Evolutionary conservation across 2,888 invertebrate species (phyloP).

Genomic region (Pristionchus japonicus): DNA sequence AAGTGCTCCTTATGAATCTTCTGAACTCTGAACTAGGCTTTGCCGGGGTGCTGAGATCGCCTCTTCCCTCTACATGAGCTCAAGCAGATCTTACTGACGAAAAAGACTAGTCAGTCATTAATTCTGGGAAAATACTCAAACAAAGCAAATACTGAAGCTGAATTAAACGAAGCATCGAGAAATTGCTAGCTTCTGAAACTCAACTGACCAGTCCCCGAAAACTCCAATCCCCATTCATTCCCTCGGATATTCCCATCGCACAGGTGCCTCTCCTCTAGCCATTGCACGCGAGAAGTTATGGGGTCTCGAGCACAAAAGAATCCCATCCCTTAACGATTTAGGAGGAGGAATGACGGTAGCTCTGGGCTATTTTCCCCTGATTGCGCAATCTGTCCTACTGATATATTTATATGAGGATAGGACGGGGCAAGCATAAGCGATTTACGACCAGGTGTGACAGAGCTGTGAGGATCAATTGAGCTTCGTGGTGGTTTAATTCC

Average conservation of each 20-base stretch:
- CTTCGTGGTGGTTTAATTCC: too few species aligned
- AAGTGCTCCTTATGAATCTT: not conserved
- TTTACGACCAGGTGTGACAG: not conserved
- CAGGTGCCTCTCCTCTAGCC: not conserved
- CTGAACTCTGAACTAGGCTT: too few species aligned
- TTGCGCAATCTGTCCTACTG: not conserved
- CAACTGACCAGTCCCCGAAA: too few species aligned
- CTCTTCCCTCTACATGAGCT: too few species aligned
- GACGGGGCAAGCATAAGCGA: not conserved
- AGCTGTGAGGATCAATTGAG: not conserved
- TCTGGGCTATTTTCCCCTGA: not conserved
- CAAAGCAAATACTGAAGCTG: too few species aligned
- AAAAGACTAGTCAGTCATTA: too few species aligned
- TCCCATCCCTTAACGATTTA: constrained; percentile 9
- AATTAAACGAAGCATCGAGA: too few species aligned
- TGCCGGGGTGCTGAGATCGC: too few species aligned
- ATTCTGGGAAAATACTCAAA: too few species aligned
- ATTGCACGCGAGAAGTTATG: not conserved
- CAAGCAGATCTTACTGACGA: too few species aligned
- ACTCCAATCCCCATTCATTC: too few species aligned
- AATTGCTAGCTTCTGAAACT: too few species aligned
- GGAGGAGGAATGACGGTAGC: not conserved
- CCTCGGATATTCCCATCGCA: not conserved
- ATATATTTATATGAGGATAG: not conserved
- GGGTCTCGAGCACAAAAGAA: constrained; percentile 36